Evolutionary conservation across 2,888 invertebrate species (phyloP).

Genomic region (Priocnemis perturbator): DNA sequence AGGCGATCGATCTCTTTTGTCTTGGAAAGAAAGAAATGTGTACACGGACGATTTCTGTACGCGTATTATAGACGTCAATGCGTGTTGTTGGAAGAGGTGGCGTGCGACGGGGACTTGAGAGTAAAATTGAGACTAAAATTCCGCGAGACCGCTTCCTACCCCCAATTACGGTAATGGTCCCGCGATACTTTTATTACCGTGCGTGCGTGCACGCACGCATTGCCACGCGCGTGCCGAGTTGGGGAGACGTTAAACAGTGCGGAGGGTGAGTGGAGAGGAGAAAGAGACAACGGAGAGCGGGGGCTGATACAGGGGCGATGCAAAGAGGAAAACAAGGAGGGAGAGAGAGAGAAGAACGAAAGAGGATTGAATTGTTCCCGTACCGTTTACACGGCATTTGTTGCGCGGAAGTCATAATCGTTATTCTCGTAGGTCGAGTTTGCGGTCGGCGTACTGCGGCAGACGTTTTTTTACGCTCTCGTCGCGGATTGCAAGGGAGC

Average conservation of each 20-base stretch:
- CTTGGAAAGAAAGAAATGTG: too few species aligned
- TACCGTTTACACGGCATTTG: conserved; percentile 48
- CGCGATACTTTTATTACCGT: conserved; percentile 59
- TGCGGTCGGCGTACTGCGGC: not conserved
- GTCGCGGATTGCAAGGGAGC: too few species aligned
- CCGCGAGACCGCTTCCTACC: conserved; percentile 26
- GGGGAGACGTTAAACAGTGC: conserved; percentile 3
- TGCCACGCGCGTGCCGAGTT: conserved; percentile 29
- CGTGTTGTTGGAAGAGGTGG: not conserved
- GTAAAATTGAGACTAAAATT: conserved; percentile 31
- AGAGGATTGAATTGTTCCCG: conserved; percentile 46
- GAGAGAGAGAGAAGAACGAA: not conserved
- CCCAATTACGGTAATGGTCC: conserved; percentile 62
- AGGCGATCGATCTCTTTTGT: too few species aligned
- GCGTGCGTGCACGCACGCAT: conserved; percentile 45
- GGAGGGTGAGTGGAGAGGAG: not conserved
- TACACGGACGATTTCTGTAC: too few species aligned
- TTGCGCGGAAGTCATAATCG: conserved; percentile 53
- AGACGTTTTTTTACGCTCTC: not conserved
- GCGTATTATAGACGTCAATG: too few species aligned
- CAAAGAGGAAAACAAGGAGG: not conserved
- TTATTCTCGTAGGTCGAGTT: conserved; percentile 8
- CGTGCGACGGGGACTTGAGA: not conserved
- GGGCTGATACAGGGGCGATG: conserved; percentile 24
- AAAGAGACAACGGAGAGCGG: conserved; percentile 17